Evolutionary conservation across 2,888 invertebrate genomes (phyloP).

Genomic region (Eulithis testata): DNA sequence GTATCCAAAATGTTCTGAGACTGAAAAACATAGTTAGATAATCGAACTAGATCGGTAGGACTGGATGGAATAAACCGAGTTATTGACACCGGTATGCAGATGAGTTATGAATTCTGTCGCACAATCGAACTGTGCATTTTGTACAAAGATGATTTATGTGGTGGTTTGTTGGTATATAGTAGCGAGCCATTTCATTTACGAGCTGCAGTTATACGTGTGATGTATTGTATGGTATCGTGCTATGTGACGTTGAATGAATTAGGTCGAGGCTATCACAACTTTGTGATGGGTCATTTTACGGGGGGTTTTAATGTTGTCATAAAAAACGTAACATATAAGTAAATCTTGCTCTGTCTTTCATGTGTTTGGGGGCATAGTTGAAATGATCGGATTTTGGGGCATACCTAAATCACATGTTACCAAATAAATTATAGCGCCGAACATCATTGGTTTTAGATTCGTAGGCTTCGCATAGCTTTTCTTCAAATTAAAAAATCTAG

Average conservation of each 20-base stretch:
- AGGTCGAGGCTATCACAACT: conserved; percentile 13
- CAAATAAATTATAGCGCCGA: no score
- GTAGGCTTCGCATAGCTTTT: no score
- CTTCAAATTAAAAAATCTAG: no score
- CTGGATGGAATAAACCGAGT: no score
- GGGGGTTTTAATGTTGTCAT: conserved; percentile 7
- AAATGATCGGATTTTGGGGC: no score
- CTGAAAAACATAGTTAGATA: no score
- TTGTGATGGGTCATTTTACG: conserved; percentile 5
- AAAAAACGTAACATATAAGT: neutral
- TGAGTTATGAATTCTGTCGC: conserved; percentile 23
- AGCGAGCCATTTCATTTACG: conserved; percentile 18
- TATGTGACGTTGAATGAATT: conserved; percentile 16
- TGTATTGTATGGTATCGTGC: conserved; percentile 19
- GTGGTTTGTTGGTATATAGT: conserved; percentile 11
- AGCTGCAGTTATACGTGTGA: conserved; percentile 23
- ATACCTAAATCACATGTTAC: no score
- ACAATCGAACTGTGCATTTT: conserved; percentile 22
- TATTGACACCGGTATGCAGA: conserved; percentile 17
- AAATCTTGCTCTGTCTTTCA: neutral
- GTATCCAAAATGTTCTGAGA: no score
- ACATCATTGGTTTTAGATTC: no score
- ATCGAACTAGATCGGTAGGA: no score
- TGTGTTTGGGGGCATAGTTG: neutral
- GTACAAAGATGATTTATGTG: conserved; percentile 30